Evolutionary conservation across 92 coral and sea anemone species (phyloP), one percentile per base, ranked within the genome.

Genomic region (Phenganax subtilis): DNA sequence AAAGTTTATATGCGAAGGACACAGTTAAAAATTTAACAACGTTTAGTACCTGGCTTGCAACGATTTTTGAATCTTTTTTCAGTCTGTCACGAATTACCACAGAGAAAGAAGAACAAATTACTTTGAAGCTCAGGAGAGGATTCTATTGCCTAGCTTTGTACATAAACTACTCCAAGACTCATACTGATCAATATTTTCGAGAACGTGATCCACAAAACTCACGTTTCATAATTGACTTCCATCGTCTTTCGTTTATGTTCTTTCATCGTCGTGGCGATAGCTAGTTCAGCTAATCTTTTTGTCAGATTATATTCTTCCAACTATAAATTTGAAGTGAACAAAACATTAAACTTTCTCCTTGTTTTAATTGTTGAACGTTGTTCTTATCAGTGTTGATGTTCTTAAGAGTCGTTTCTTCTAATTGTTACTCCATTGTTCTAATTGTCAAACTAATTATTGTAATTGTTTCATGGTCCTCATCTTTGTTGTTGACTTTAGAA

Each of bases 201-300:
- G 2, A 59, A 20, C 65, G 65, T 12, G 65, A 59, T 20, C 15
- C 65, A 59, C 65, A 37, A 6, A 37, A 60, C 88, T 57, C 82
- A 94, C 98, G 77, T 87, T 12, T 81, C 80, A 80, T 92, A 91
- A 54, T 90, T 92, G 37, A 82, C 85, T 76, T 89, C 80, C 79
- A 87, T 86, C 12, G 96, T 82, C 59, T 92, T 81, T 75, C 88
- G 91, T 75, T 94, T 94, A 37, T 92, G 90, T 51, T 93, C 92
- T 80, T 90, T 91, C 96, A 92, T 90, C 71, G 92, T 94, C 6
- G 91, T 92, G 44, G 90, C 88, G 15, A 94, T 90, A 3, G 98
- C 92, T 29, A 94, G 84, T 27, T 94, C 97, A 11, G 98, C 96
- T 59, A 94, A 85, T 57, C 85, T 87, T 67, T 94, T 92, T 72